Evolutionary conservation across 2,797 vertebrate genomes (phyloP).

Genomic region (Gorsachius magnificus): DNA sequence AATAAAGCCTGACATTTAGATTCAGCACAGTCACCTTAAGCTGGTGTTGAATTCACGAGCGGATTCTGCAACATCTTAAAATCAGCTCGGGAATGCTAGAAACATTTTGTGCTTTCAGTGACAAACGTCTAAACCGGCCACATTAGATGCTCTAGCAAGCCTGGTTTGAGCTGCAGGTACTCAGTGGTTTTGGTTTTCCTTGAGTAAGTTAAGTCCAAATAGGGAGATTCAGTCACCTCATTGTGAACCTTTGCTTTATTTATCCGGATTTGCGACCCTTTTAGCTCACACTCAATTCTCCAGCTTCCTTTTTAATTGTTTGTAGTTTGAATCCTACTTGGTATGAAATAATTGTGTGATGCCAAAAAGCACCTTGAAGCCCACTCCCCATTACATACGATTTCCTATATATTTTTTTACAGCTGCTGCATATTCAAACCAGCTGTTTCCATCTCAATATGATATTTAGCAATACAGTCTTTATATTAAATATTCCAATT

Average conservation of each 20-base stretch:
- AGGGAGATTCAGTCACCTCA: not conserved
- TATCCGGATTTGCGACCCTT: not conserved
- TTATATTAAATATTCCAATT: slow-evolving; percentile 11
- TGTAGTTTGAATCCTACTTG: not conserved
- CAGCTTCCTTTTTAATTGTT: not conserved
- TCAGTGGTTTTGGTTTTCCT: not conserved
- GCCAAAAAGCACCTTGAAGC: not conserved
- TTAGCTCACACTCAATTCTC: not conserved
- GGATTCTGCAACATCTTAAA: not conserved
- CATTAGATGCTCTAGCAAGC: not conserved
- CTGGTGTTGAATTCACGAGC: not conserved
- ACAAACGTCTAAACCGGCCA: not conserved
- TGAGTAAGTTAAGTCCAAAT: not conserved
- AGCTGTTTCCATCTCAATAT: not conserved
- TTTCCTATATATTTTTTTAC: not conserved
- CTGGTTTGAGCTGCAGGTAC: not conserved
- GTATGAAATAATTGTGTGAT: not conserved
- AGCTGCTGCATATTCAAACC: not conserved
- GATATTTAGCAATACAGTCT: not conserved
- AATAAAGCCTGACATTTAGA: not conserved
- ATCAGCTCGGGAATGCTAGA: not conserved
- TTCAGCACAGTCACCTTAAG: not conserved
- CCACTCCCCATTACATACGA: not conserved
- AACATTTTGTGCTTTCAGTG: not conserved
- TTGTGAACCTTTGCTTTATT: not conserved